These are phyloP conservation scores for Potamarius usumacintae DNA, from an alignment of 2,113 vertebrate genomes.

Conservation along the genomic window DNA sequence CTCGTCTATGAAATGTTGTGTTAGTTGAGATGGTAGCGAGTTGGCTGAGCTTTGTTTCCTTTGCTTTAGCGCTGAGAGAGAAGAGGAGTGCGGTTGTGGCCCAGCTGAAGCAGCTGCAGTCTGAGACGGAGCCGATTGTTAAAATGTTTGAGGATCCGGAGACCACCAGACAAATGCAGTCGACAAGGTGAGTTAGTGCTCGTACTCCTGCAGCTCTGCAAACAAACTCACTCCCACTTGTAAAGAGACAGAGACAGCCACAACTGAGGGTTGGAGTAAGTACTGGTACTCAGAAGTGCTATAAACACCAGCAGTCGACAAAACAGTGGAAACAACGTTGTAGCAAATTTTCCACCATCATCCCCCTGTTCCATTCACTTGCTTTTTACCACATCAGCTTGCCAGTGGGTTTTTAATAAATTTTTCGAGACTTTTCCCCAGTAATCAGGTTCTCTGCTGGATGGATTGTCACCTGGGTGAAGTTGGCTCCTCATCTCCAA, in stretches of 20 bases:
- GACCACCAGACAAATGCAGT: conserved; percentile 96
- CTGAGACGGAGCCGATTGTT: conserved; percentile 94
- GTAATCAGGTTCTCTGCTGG: neutral
- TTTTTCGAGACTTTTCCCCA: too few species aligned
- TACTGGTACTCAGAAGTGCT: neutral
- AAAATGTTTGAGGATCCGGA: conserved; percentile 98
- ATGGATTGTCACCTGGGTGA: neutral
- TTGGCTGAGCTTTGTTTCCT: neutral
- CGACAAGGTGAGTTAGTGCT: conserved; percentile 81
- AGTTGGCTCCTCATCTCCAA: neutral
- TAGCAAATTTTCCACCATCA: conserved; percentile 18
- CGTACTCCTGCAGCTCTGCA: neutral
- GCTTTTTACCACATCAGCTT: neutral
- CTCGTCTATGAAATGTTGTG: too few species aligned
- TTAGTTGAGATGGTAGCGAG: neutral
- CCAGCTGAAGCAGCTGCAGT: conserved; percentile 93
- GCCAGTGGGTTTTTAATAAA: neutral
- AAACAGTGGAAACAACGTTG: neutral
- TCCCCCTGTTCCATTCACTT: neutral
- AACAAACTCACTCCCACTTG: conserved; percentile 13
- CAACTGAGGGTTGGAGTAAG: conserved; percentile 12
- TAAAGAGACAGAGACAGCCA: conserved; percentile 25
- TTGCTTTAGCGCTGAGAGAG: conserved; percentile 81
- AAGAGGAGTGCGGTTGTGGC: conserved; percentile 94
- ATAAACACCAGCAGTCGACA: conserved; percentile 12